These are phyloP conservation scores for Melipona quadrifasciata DNA, from an alignment of 1,140 invertebrate genomes.

Conservation along the genomic window DNA sequence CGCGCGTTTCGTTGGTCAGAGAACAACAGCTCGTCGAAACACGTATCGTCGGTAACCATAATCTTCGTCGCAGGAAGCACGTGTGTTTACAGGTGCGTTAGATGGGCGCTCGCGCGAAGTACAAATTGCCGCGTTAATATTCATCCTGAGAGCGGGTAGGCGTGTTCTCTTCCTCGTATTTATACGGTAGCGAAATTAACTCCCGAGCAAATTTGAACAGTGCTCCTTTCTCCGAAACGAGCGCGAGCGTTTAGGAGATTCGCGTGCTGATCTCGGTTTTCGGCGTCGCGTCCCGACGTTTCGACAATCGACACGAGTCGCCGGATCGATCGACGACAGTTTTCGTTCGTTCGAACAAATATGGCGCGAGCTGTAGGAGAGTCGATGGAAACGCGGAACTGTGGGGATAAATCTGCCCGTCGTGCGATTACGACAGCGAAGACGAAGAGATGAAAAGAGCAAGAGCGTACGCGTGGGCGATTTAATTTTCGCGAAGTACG, in stretches of 20 bases:
- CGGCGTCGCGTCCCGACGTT: not conserved
- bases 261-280: too few species aligned
- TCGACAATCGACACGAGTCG: conserved; percentile 12
- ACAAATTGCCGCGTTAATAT: conserved; percentile 32
- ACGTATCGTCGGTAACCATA: not conserved
- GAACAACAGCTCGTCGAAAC: not conserved
- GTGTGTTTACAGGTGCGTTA: not conserved
- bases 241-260: not conserved
- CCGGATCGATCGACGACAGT: not conserved
- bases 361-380: not conserved
- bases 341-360: conserved; percentile 45
- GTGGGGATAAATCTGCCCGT: conserved; percentile 44
- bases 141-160: not conserved
- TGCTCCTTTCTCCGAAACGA: not conserved
- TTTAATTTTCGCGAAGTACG: conserved; percentile 50
- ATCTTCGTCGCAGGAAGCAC: not conserved
- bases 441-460: not conserved
- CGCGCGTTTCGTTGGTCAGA: not conserved
- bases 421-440: conserved; percentile 43
- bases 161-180: not conserved
- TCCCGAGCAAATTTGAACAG: conserved; percentile 11
- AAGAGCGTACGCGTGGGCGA: conserved; percentile 45
- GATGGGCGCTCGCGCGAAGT: not conserved
- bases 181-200: not conserved
- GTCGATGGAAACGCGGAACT: not conserved